Percentiles rank a stretch among this genome's conserved stretches.
phyloP scores from a whole-genome alignment of 2,113 vertebrate species.

The Nymphicus hollandicus region DNA sequence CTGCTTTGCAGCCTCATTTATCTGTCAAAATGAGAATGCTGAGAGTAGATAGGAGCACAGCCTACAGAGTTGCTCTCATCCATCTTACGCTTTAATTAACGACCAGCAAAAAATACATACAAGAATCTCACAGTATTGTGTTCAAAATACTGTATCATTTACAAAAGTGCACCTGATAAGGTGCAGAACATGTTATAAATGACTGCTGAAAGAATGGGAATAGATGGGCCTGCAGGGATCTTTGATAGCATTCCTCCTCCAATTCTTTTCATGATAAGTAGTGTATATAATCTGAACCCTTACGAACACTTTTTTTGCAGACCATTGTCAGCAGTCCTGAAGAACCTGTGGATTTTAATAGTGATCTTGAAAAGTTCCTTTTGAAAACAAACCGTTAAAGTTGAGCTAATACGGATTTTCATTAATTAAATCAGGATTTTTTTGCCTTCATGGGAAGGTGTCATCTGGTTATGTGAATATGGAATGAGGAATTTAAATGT shows the following conservation, averaged over 20 bases:
- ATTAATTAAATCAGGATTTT: background rate
- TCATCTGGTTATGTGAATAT: background rate
- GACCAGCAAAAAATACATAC: background rate
- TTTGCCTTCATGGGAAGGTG: background rate
- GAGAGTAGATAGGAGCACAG: background rate
- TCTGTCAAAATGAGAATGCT: background rate
- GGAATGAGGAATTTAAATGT: background rate
- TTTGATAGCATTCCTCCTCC: background rate
- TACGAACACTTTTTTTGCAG: background rate
- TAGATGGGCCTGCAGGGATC: background rate
- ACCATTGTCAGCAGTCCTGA: background rate
- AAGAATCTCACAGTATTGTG: background rate
- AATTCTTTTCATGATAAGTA: background rate
- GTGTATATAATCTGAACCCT: background rate
- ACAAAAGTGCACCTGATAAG: background rate
- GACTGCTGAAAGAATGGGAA: background rate
- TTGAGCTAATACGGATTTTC: background rate
- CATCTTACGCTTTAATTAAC: background rate
- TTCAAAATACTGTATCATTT: background rate
- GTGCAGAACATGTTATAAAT: background rate
- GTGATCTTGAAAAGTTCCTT: background rate
- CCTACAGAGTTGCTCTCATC: background rate
- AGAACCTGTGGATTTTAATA: background rate
- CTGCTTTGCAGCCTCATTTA: background rate
- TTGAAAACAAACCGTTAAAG: background rate